Conservation (phyloP, 2,113 vertebrate species). For the Forbesichthys papilliferus region DNA sequence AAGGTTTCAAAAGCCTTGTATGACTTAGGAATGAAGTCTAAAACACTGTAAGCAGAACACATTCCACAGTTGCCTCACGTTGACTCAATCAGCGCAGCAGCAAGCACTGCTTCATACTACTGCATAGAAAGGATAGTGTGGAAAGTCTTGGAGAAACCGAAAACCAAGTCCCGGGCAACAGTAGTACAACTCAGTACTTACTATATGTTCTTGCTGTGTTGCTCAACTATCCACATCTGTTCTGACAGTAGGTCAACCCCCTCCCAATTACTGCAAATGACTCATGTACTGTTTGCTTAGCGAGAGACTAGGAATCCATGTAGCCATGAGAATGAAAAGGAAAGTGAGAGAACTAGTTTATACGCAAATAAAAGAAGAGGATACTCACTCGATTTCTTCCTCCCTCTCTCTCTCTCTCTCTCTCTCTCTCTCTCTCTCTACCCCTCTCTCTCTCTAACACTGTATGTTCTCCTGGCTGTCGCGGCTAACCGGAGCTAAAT, state of each 20-base stretch:
- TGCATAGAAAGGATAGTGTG: background rate
- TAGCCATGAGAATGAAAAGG: slow-evolving; percentile 16
- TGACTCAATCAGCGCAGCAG: slow-evolving; percentile 6
- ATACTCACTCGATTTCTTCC: slow-evolving; percentile 58
- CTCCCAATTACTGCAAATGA: slow-evolving; percentile 51
- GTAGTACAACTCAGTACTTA: slow-evolving; percentile 16
- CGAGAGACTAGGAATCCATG: slow-evolving; percentile 33
- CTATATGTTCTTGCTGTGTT: background rate
- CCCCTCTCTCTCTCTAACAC: slow-evolving; percentile 28
- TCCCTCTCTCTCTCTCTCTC: slow-evolving; percentile 13
- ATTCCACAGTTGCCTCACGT: slow-evolving; percentile 9
- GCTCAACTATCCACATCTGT: slow-evolving; percentile 27
- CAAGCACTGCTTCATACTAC: background rate
- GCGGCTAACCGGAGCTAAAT: slow-evolving; percentile 72
- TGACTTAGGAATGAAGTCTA: background rate
- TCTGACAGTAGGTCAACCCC: slow-evolving; percentile 44
- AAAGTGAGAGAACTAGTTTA: slow-evolving; percentile 15
- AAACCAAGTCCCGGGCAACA: slow-evolving; percentile 9
- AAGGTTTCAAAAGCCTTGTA: background rate
- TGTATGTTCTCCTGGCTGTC: slow-evolving; percentile 31
- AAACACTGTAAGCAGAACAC: slow-evolving; percentile 13
- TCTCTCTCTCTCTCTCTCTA: background rate
- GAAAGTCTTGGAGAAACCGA: background rate
- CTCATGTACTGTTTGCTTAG: slow-evolving; percentile 49
- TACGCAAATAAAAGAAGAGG: slow-evolving; percentile 14